Conservation (phyloP, 2,797 vertebrate genomes). For the Ataeniobius toweri region DNA sequence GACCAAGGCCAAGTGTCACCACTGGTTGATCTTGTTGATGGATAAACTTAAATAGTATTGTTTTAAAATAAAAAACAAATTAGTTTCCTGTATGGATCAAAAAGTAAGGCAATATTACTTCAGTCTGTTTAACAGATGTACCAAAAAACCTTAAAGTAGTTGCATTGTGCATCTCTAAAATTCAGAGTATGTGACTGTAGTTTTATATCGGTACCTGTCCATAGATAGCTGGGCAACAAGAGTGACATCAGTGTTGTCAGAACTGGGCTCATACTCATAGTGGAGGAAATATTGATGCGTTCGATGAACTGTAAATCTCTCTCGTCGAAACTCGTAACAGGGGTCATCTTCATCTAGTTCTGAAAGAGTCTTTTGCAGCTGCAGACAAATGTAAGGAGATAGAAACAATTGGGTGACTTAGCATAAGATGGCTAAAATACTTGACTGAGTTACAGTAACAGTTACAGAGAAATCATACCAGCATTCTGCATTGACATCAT, state of each 20-base stretch:
- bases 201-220: slow-evolving; percentile 84
- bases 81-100: too few relatives aligned
- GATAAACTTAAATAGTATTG: too few relatives aligned
- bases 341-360: slow-evolving; percentile 97
- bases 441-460: background rate
- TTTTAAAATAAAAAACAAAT: too few relatives aligned
- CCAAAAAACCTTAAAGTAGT: background rate
- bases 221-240: slow-evolving; percentile 98
- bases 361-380: slow-evolving; percentile 96
- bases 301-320: slow-evolving; percentile 95
- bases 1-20: too few relatives aligned
- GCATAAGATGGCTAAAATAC: background rate
- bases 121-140: background rate
- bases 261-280: slow-evolving; percentile 87
- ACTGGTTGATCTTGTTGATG: too few relatives aligned
- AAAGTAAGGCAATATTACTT: too few relatives aligned
- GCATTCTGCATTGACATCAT: background rate
- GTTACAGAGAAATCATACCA: background rate
- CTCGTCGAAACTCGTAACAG: slow-evolving; percentile 96
- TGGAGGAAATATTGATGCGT: slow-evolving; percentile 97
- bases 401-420: background rate
- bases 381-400: slow-evolving; percentile 8
- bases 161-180: background rate
- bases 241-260: slow-evolving; percentile 90
- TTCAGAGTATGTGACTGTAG: background rate